Evolutionary conservation across 2,113 vertebrate genomes (phyloP).

Genomic region (Mungos mungo): DNA sequence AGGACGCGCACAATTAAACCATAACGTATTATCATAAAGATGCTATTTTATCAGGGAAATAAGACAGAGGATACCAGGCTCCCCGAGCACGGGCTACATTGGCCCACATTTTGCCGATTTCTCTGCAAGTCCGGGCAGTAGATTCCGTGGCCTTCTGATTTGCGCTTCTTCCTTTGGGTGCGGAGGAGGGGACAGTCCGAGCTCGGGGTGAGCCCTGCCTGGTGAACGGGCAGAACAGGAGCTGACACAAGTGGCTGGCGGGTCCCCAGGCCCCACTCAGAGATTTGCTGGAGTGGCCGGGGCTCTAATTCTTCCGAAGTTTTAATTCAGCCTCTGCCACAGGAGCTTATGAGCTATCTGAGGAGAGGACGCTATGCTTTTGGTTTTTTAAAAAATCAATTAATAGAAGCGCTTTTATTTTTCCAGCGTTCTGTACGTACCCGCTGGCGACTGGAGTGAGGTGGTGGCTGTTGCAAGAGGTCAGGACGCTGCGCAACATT

Average conservation of each 20-base stretch:
- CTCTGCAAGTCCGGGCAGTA: too few species aligned
- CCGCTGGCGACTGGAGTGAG: accelerated
- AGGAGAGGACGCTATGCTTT: neutral
- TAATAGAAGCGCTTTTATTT: neutral
- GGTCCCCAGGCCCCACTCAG: neutral
- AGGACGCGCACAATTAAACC: neutral
- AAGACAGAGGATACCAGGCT: neutral
- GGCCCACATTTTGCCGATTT: neutral
- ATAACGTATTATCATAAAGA: neutral
- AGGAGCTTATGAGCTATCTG: neutral
- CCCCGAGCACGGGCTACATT: neutral
- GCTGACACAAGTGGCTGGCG: neutral
- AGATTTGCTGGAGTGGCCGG: accelerated
- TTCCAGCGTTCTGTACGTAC: neutral
- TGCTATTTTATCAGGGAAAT: neutral
- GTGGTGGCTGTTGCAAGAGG: too few species aligned
- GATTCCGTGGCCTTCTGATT: neutral
- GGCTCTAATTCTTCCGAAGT: neutral
- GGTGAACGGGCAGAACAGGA: too few species aligned
- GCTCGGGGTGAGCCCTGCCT: neutral
- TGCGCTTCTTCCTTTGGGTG: neutral
- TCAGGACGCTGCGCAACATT: too few species aligned
- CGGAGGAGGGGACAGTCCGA: neutral
- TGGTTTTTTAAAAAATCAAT: neutral
- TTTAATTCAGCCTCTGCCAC: neutral